Conservation (phyloP, 1,140 invertebrate species). For the Parasteatoda tepidariorum region DNA sequence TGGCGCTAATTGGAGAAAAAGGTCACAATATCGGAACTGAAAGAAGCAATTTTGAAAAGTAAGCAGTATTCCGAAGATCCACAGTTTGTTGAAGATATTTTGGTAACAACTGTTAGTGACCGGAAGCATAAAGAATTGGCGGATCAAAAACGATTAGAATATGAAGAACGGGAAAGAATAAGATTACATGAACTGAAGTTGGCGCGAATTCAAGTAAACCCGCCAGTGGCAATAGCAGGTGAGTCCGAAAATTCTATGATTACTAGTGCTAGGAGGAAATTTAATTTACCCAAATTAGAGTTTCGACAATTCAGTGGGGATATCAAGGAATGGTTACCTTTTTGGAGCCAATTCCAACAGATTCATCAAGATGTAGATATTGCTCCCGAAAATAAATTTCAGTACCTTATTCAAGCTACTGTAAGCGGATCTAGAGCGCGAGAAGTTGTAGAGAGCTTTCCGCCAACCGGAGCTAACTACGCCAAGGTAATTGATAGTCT, state of each 20-base stretch:
- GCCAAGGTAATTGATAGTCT: neutral
- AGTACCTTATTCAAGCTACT: constrained; percentile 12
- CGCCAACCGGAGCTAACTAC: neutral
- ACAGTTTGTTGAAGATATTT: constrained; percentile 2
- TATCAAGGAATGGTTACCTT: neutral
- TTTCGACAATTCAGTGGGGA: neutral
- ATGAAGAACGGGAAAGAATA: constrained; percentile 1
- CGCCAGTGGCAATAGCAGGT: neutral
- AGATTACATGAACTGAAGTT: constrained; percentile 1
- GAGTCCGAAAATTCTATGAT: neutral
- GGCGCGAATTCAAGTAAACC: neutral
- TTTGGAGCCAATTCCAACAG: neutral
- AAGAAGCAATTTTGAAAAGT: neutral
- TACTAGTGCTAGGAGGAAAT: neutral
- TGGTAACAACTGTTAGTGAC: neutral
- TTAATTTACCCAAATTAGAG: constrained; percentile 9
- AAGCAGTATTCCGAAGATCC: constrained; percentile 2
- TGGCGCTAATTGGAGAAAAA: neutral
- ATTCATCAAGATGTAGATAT: neutral
- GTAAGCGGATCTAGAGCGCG: neutral
- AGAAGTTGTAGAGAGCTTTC: constrained; percentile 3
- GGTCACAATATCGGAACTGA: neutral
- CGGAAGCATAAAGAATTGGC: neutral
- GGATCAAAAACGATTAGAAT: neutral
- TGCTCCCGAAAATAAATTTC: constrained; percentile 6